Base-by-base conservation (phyloP, 2,888 invertebrate species). In the Cremastinae sp. region DNA sequence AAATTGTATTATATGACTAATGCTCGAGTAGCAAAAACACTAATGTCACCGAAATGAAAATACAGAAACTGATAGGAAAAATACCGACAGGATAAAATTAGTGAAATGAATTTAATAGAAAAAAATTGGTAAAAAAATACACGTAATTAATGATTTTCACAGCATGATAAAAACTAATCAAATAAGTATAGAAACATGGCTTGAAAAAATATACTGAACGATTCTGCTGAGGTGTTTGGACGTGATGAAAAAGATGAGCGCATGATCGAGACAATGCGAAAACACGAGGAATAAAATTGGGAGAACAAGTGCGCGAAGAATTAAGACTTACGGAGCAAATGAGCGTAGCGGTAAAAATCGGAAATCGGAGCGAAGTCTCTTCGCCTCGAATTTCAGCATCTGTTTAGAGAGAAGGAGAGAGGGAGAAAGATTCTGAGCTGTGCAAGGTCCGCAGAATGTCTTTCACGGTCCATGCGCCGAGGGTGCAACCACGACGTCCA, bases 311-410 rank as follows among this genome's bases (percentile, higher is more conserved):
- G 49, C 9, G 18, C 14, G 36, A 49, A 49, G 47, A 58, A 14
- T 28, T 49, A 68, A 38, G 38, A 34, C 28, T 28, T 28, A 5
- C 28, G 5, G 28, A 38, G 22, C 10, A 22, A 8, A 10, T 22
- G 45, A 34, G 12, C 73, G 43, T 47, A 65, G 47, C 71, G 62
- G 36, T 28, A 70, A 80, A 75, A 79, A 80, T 3, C 77, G 76
- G 80, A 80, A 81, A 80, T 79, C 79, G 78, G 80, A 79, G 78
- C 81, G 81, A 79, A 81, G 83, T 85, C 82, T 83, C 79, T 80
- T 64, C 75, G 86, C 85, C 80, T 88, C 86, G 81, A 83, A 84
- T 88, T 87, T 88, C 88, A 82, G 87, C 88, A 88, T 88, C 88
- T 88, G 88, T 85, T 88, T 87, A 83, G 12, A 38, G 14, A 53